Percentiles rank a stretch among this genome's conserved stretches.
These are phyloP conservation scores for Trichogramma pretiosum DNA, from an alignment of 1,140 invertebrate genomes.

Conservation along the genomic window DNA sequence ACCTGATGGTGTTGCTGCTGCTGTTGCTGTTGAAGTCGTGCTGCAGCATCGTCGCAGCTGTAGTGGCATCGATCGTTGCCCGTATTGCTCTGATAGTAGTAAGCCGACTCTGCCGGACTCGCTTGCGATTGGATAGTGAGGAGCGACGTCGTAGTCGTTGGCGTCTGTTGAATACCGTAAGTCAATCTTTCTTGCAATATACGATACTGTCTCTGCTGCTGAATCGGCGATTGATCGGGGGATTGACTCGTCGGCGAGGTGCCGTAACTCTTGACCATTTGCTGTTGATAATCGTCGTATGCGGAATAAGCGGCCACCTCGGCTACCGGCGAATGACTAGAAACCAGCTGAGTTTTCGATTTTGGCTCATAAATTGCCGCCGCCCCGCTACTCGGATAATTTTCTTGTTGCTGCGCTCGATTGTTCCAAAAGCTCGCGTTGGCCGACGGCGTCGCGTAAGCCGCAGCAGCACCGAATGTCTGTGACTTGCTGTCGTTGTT, in stretches of 20 bases:
- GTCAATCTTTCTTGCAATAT: conserved; percentile 25
- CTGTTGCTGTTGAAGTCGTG: conserved; percentile 26
- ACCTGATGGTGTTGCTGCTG: no score
- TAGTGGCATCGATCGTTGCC: conserved; percentile 37
- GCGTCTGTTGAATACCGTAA: conserved; percentile 27
- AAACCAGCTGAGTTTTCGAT: conserved; percentile 10
- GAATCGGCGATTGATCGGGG: conserved; percentile 14
- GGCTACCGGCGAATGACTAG: conserved; percentile 28
- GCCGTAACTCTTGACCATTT: conserved; percentile 19
- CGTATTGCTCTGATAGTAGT: conserved; percentile 16
- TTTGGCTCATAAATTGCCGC: neutral
- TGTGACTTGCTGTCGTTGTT: conserved; percentile 11
- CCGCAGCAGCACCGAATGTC: conserved; percentile 6
- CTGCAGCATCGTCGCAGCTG: conserved; percentile 38
- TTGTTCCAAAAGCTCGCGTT: conserved; percentile 10
- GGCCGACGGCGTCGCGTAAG: neutral
- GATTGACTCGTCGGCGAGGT: conserved; percentile 13
- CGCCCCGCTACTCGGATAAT: neutral
- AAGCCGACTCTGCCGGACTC: conserved; percentile 34
- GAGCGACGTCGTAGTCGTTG: neutral
- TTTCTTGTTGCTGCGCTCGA: neutral
- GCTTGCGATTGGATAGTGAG: neutral
- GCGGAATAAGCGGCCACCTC: conserved; percentile 20
- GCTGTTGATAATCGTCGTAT: conserved; percentile 16
- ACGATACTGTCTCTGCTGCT: conserved; percentile 19